phyloP scores from a whole-genome alignment of 2,113 vertebrate genomes.

The Mola mola region DNA sequence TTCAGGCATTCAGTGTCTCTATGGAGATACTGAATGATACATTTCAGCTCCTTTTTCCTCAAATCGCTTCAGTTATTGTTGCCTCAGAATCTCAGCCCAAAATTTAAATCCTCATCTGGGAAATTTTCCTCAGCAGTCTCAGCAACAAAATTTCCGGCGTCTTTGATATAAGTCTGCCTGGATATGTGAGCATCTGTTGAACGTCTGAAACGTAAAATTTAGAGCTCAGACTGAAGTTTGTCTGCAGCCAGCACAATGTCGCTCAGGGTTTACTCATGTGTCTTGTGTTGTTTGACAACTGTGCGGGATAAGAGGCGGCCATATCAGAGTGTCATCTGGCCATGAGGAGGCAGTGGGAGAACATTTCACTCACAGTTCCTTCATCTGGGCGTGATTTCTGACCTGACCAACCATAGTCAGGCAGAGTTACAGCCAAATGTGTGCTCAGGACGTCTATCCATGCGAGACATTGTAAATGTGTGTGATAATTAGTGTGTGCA shows the following conservation, averaged over 20 bases:
- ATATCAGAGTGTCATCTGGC: too few species aligned
- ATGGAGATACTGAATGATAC: too few species aligned
- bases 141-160: constrained; percentile 17
- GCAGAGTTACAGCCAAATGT: too few species aligned
- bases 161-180: constrained; percentile 30
- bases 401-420: too few species aligned
- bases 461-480: too few species aligned
- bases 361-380: too few species aligned
- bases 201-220: constrained; percentile 19
- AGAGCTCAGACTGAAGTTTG: constrained; percentile 24
- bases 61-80: constrained; percentile 6
- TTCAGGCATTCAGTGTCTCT: too few species aligned
- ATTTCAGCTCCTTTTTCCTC: not conserved
- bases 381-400: too few species aligned
- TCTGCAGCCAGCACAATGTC: constrained; percentile 19
- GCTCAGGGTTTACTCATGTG: too few species aligned
- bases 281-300: constrained; percentile 57
- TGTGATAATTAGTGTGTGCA: too few species aligned
- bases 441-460: too few species aligned
- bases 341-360: too few species aligned
- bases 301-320: constrained; percentile 42
- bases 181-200: constrained; percentile 40
- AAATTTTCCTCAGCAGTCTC: constrained; percentile 13
- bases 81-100: not conserved
- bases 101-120: constrained; percentile 13